phyloP scores from a whole-genome alignment of 2,888 invertebrate genomes.

The Scaptomyza polygonia region DNA sequence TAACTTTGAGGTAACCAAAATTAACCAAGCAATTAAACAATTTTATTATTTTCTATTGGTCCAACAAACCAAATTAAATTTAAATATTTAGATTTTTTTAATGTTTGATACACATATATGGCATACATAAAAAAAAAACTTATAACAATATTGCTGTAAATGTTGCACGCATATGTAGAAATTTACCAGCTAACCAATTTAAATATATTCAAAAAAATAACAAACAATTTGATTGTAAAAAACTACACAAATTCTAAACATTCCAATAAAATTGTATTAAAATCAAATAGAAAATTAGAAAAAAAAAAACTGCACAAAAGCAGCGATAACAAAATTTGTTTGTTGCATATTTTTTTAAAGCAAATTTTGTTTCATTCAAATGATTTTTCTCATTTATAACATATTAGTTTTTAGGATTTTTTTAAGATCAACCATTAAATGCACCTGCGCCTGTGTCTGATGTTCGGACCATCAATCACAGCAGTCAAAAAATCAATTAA shows the following conservation, averaged over 20 bases:
- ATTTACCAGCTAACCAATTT: constrained; percentile 33
- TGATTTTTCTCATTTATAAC: constrained; percentile 15
- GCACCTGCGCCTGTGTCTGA: constrained; percentile 52
- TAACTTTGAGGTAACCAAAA: constrained; percentile 93
- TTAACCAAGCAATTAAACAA: constrained; percentile 52
- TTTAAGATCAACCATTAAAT: constrained; percentile 48
- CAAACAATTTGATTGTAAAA: constrained; percentile 26
- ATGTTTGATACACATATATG: constrained; percentile 33
- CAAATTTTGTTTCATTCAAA: constrained; percentile 7
- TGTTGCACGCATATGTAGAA: constrained; percentile 70
- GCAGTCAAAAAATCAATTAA: constrained; percentile 54
- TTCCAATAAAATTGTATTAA: not conserved
- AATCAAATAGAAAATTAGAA: not conserved
- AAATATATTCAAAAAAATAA: not conserved
- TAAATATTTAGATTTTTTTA: constrained; percentile 38
- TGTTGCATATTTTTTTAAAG: constrained; percentile 6
- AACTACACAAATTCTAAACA: constrained; percentile 6
- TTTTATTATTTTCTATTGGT: constrained; percentile 31
- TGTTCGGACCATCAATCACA: constrained; percentile 46
- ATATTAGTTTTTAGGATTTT: constrained; percentile 1
- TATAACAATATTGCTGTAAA: constrained; percentile 43
- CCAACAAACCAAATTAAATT: constrained; percentile 19
- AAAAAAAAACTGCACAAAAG: constrained; percentile 35
- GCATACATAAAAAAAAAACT: constrained; percentile 8
- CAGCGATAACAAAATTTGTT: constrained; percentile 12